phyloP scores from a whole-genome alignment of 2,888 invertebrate species.

The Carabus problematicus region DNA sequence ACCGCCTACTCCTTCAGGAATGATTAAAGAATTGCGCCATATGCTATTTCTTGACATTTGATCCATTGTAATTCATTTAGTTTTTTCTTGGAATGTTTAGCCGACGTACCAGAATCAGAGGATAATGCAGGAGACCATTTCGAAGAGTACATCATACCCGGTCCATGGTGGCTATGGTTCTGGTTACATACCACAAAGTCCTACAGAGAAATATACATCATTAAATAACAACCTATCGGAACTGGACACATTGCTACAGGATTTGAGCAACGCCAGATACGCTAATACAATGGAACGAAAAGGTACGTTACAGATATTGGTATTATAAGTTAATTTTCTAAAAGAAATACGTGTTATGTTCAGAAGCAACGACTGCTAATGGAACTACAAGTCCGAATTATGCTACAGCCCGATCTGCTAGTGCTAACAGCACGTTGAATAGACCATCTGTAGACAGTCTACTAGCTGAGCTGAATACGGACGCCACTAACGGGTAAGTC shows the following conservation, averaged over 20 bases:
- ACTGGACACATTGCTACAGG: conserved; percentile 88
- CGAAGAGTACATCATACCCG: conserved; percentile 50
- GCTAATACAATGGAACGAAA: conserved; percentile 53
- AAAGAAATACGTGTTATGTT: conserved; percentile 34
- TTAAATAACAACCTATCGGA: conserved; percentile 84
- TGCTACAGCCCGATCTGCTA: conserved; percentile 54
- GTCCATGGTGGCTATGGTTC: conserved; percentile 44
- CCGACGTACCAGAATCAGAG: conserved; percentile 69
- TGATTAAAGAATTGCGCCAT: neutral
- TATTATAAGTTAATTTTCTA: neutral
- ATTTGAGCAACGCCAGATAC: conserved; percentile 83
- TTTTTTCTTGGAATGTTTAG: conserved; percentile 55
- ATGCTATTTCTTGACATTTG: neutral
- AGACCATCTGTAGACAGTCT: conserved; percentile 89
- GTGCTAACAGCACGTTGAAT: conserved; percentile 58
- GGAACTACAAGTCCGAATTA: conserved; percentile 56
- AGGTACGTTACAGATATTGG: conserved; percentile 47
- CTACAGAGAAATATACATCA: conserved; percentile 59
- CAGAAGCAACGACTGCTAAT: conserved; percentile 52
- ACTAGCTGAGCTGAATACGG: conserved; percentile 84
- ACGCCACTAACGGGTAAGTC: conserved; percentile 78
- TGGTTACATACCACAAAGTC: conserved; percentile 48
- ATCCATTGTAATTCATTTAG: conserved; percentile 13
- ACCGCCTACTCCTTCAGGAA: neutral
- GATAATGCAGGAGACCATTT: conserved; percentile 62